A percentile compares a stretch with the other conserved stretches of the same genome.
phyloP scores from a whole-genome alignment of 2,113 vertebrate genomes.

The Scomber scombrus region DNA sequence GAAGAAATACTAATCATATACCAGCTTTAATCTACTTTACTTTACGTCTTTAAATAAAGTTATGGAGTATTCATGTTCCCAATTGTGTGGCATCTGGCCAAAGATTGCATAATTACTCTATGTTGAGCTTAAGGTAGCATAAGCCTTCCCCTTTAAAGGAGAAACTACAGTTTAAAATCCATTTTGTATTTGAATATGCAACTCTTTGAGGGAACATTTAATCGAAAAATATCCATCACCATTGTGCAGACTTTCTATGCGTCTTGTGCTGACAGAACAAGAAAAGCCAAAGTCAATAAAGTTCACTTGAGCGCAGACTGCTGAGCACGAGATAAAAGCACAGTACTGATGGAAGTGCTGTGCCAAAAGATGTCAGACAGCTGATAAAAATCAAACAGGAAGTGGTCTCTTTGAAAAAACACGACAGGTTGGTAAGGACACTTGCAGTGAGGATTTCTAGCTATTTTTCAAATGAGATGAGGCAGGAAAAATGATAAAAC shows the following conservation, averaged over 20 bases:
- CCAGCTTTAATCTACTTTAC: neutral
- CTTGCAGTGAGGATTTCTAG: conserved; percentile 23
- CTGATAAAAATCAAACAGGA: conserved; percentile 63
- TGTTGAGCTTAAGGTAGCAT: conserved; percentile 4
- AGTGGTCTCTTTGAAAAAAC: conserved; percentile 50
- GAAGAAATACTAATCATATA: conserved; percentile 7
- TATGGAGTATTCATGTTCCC: neutral
- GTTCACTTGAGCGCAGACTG: conserved; percentile 37
- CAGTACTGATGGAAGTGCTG: conserved; percentile 40
- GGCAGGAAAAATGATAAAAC: conserved; percentile 12
- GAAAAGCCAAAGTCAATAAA: conserved; percentile 68
- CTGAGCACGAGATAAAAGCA: conserved; percentile 59
- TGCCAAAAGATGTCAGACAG: conserved; percentile 58
- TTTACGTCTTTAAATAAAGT: neutral
- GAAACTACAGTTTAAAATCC: conserved; percentile 15
- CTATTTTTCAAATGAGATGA: conserved; percentile 27
- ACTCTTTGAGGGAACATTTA: conserved; percentile 26
- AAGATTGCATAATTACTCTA: conserved; percentile 4
- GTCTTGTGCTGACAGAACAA: conserved; percentile 56
- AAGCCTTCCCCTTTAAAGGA: neutral
- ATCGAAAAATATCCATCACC: conserved; percentile 30
- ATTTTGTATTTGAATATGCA: conserved; percentile 14
- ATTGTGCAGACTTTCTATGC: conserved; percentile 21
- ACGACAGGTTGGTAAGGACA: conserved; percentile 19
- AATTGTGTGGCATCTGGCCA: neutral